Conservation (phyloP, 2,888 invertebrate species). For the Tetanocera ferruginea region DNA sequence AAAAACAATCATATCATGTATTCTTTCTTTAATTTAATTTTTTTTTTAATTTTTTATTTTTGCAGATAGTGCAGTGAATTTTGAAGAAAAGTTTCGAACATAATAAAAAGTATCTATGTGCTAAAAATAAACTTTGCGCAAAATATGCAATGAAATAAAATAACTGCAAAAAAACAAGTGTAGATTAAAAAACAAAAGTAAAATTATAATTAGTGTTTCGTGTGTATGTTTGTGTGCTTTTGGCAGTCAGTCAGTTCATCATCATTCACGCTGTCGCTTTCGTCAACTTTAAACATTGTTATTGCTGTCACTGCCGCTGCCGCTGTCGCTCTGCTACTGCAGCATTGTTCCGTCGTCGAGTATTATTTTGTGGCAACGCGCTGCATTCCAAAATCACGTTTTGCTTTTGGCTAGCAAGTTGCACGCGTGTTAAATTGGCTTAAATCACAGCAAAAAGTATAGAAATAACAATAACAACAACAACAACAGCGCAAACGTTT, state of each 20-base stretch:
- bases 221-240: neutral
- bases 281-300: neutral
- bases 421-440: slow-evolving; percentile 35
- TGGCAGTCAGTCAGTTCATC: neutral
- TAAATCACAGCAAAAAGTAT: slow-evolving; percentile 20
- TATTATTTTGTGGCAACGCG: neutral
- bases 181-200: neutral
- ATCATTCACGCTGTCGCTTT: neutral
- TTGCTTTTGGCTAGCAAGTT: slow-evolving; percentile 20
- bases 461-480: slow-evolving; percentile 7
- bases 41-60: neutral
- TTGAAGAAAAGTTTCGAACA: neutral
- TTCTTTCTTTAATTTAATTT: neutral
- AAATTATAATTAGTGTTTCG: neutral
- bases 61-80: neutral
- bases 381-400: slow-evolving; percentile 36
- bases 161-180: neutral
- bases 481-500: neutral
- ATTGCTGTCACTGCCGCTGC: neutral
- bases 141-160: neutral
- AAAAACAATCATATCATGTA: neutral
- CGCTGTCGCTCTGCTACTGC: neutral
- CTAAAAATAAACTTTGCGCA: neutral
- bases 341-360: neutral
- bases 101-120: neutral